phyloP scores from a whole-genome alignment of 2,113 vertebrate species.

The Merops nubicus region DNA sequence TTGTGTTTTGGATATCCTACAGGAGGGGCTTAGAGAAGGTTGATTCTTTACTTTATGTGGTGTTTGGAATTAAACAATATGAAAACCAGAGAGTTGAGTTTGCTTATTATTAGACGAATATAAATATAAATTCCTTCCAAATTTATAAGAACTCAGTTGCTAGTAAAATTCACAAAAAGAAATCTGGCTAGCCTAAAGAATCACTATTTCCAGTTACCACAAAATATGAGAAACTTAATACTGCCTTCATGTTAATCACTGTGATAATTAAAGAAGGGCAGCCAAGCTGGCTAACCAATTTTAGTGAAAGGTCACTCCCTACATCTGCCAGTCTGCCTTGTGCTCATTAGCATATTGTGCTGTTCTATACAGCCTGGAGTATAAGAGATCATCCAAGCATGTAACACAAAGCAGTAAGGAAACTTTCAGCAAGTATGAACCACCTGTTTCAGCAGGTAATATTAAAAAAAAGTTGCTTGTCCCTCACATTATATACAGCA shows the following conservation, averaged over 20 bases:
- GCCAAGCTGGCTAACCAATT: background rate
- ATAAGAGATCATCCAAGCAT: background rate
- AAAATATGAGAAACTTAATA: background rate
- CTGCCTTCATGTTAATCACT: background rate
- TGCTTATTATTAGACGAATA: background rate
- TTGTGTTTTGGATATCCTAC: background rate
- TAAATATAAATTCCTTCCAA: background rate
- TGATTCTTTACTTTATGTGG: background rate
- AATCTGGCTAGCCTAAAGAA: background rate
- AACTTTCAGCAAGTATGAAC: background rate
- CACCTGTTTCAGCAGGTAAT: background rate
- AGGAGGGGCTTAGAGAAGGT: background rate
- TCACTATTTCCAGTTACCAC: background rate
- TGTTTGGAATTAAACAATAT: background rate
- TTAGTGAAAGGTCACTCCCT: background rate
- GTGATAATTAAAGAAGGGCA: background rate
- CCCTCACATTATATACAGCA: background rate
- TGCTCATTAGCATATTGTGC: background rate
- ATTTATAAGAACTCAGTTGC: background rate
- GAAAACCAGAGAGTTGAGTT: background rate
- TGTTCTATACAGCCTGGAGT: background rate
- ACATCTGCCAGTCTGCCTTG: background rate
- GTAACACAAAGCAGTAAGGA: background rate
- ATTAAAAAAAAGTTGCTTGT: background rate
- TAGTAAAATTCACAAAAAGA: background rate